phyloP scores from a whole-genome alignment of 2,797 vertebrate genomes.

The Lepilemur septentrionalis region DNA sequence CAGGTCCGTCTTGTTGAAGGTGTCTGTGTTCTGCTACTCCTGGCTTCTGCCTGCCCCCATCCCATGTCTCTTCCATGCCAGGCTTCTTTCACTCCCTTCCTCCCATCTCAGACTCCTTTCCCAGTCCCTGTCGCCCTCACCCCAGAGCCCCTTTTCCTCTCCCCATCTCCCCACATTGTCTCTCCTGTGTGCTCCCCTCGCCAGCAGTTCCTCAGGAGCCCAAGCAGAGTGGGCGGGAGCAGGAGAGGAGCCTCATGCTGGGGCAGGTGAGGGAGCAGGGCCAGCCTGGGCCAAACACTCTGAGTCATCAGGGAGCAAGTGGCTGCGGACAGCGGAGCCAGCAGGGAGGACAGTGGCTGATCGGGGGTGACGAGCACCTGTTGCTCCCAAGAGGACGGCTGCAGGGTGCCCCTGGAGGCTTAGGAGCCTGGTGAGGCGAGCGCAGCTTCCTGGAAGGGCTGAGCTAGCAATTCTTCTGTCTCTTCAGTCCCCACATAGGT shows the following conservation, averaged over 20 bases:
- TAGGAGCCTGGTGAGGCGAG: background rate
- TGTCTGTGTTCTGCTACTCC: background rate
- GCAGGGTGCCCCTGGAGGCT: background rate
- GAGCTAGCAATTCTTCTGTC: background rate
- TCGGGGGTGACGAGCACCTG: background rate
- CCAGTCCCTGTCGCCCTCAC: too few relatives aligned
- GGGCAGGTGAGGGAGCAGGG: background rate
- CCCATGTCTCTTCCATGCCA: background rate
- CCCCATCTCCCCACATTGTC: background rate
- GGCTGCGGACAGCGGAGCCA: background rate
- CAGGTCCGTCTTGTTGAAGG: fast-evolving
- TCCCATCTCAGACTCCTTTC: background rate
- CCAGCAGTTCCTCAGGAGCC: background rate
- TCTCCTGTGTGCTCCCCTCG: background rate
- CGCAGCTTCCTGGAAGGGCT: background rate
- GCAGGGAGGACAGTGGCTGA: background rate
- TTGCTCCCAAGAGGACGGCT: background rate
- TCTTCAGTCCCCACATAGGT: background rate
- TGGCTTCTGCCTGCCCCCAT: fast-evolving
- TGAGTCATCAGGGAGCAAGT: background rate
- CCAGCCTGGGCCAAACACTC: background rate
- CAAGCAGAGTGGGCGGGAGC: background rate
- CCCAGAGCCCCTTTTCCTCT: background rate
- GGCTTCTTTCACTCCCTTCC: background rate
- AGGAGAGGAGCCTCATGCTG: too few relatives aligned